Evolutionary conservation across 2,113 vertebrate genomes (phyloP).

Genomic region (Pseudorhombus dupliciocellatus): DNA sequence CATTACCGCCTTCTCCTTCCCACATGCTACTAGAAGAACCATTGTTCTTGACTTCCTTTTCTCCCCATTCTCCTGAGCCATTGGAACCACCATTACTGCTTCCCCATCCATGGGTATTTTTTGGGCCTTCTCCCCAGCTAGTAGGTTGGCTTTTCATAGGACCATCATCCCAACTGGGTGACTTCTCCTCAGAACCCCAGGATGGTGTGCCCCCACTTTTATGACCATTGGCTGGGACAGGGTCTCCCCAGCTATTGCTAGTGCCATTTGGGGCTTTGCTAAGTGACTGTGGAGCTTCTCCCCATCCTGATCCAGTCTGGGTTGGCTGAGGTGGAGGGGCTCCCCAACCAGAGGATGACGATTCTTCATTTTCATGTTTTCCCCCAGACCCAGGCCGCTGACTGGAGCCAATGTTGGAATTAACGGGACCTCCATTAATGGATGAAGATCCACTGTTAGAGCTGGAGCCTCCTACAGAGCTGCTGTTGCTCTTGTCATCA

Average conservation of each 20-base stretch:
- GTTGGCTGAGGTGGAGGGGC: slow-evolving; percentile 83
- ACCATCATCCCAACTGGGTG: slow-evolving; percentile 90
- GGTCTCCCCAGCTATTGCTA: slow-evolving; percentile 89
- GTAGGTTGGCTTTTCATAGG: slow-evolving; percentile 86
- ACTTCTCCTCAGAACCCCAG: slow-evolving; percentile 94
- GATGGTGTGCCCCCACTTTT: slow-evolving; percentile 86
- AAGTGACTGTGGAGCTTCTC: slow-evolving; percentile 83
- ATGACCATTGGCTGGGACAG: slow-evolving; percentile 81
- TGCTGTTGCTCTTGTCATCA: slow-evolving; percentile 85
- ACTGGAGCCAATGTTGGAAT: slow-evolving; percentile 68
- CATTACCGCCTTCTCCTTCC: slow-evolving; percentile 85
- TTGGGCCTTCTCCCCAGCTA: slow-evolving; percentile 91
- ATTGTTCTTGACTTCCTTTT: slow-evolving; percentile 77
- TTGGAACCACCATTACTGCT: slow-evolving; percentile 83
- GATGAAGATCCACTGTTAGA: slow-evolving; percentile 63
- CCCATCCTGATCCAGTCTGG: slow-evolving; percentile 80
- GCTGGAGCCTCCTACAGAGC: slow-evolving; percentile 85
- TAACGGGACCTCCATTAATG: slow-evolving; percentile 63
- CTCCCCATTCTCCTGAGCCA: slow-evolving; percentile 75
- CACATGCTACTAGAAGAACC: slow-evolving; percentile 81
- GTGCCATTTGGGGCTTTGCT: slow-evolving; percentile 87
- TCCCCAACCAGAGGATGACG: slow-evolving; percentile 91
- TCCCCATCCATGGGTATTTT: slow-evolving; percentile 88
- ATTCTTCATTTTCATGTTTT: slow-evolving; percentile 89
- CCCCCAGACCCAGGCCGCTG: slow-evolving; percentile 90